Evolutionary conservation across 2,888 invertebrate species (phyloP), one percentile per base, ranked within the genome.

Genomic region (Baccha elongata): DNA sequence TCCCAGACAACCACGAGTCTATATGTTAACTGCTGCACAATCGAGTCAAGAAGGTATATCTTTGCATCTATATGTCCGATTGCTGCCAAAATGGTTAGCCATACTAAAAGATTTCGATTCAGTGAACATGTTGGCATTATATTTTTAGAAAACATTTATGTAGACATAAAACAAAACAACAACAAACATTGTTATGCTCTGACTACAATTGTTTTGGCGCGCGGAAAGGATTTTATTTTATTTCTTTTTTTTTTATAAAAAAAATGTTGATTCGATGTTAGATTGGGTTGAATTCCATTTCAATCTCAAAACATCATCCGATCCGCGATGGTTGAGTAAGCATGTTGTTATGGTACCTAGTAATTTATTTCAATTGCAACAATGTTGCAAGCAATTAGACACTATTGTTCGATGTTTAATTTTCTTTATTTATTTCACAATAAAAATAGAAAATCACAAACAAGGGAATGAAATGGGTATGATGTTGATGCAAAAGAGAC

Each of bases 341-440:
- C 52, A 40, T 52, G 13, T 60, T 35, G 35, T 62, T 15, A 29
- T 32, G 8, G 19, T 35, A 48, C 21, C 13, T 40, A 4, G 3
- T n/a, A 10, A 69, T 80, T 58, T 29, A 46, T 8, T 32, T 3
- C 23, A 23, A 35, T 1, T 8, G 75, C 75, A 65, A 80, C 80
- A 80, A 75, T 80, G 80, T 80, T 75, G 75, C 80, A 64, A 53
- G 50, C 76, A 81, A 81, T 81, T 81, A 81, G 71, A 71, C 67
- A 52, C 60, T 71, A 58, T 76, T 65, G 17, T 71, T 55, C 21
- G 60, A 52, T 67, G 73, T 68, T 67, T n/a, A 8, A 48, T 52
- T 67, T 23, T 72, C 53, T 76, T 79, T 42, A n/a, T n/a, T n/a
- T n/a, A n/a, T n/a, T n/a, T n/a, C n/a, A n/a, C n/a, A n/a, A n/a